Evolutionary conservation across 2,113 vertebrate genomes (phyloP).

Genomic region (Oncorhynchus nerka): DNA sequence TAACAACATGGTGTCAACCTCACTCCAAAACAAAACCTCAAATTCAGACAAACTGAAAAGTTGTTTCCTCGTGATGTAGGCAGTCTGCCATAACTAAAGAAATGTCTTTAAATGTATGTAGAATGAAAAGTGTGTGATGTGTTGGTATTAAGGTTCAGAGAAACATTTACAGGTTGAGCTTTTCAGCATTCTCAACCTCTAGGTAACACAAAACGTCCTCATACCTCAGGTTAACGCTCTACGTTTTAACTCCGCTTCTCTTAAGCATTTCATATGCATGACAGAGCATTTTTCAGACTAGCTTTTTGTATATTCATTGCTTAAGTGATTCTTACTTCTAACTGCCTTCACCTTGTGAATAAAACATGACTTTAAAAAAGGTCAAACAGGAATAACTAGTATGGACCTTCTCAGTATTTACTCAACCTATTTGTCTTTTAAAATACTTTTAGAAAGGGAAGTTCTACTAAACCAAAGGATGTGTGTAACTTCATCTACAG

Average conservation of each 20-base stretch:
- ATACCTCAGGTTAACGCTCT: too few relatives aligned
- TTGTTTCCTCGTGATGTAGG: neutral
- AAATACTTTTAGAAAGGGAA: neutral
- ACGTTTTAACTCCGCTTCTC: neutral
- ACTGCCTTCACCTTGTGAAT: neutral
- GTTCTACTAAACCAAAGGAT: too few relatives aligned
- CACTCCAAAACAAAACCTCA: slow-evolving; percentile 10
- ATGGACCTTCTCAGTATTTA: slow-evolving; percentile 18
- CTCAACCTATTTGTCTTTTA: neutral
- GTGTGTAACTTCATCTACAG: neutral
- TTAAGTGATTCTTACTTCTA: neutral
- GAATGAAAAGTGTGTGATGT: too few relatives aligned
- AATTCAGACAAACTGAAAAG: neutral
- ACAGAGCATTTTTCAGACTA: neutral
- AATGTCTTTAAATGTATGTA: neutral
- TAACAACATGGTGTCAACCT: slow-evolving; percentile 16
- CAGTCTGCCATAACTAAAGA: neutral
- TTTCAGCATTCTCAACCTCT: too few relatives aligned
- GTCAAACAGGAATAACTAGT: neutral
- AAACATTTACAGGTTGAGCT: too few relatives aligned
- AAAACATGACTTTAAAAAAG: neutral
- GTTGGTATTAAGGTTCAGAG: too few relatives aligned
- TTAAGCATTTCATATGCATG: neutral
- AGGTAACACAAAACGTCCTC: neutral
- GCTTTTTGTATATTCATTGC: neutral